Evolutionary conservation across 2,888 invertebrate genomes (phyloP).

Genomic region (Caenorhabditis japonica): DNA sequence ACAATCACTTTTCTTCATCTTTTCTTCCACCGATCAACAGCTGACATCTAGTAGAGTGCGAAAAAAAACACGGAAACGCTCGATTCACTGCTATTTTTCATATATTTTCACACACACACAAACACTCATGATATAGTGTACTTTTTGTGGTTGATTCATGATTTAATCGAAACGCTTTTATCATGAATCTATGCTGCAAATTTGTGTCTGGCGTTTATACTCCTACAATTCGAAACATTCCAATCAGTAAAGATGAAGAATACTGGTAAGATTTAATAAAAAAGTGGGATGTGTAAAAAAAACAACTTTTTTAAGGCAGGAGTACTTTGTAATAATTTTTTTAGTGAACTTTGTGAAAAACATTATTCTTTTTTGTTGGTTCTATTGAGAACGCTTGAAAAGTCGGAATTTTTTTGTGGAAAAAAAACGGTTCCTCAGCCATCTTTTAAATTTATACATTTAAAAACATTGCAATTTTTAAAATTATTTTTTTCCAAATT

Average conservation of each 20-base stretch:
- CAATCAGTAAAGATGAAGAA: slow-evolving; percentile 70
- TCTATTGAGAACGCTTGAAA: too few relatives aligned
- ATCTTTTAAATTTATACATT: too few relatives aligned
- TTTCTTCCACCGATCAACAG: slow-evolving; percentile 41
- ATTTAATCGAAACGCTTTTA: slow-evolving; percentile 14
- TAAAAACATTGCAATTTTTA: too few relatives aligned
- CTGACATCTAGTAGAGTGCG: slow-evolving; percentile 48
- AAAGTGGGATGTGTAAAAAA: too few relatives aligned
- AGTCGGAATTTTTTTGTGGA: too few relatives aligned
- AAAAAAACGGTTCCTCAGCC: too few relatives aligned
- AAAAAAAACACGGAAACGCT: slow-evolving; percentile 42
- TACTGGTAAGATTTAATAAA: slow-evolving; percentile 61
- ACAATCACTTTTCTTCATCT: slow-evolving; percentile 42
- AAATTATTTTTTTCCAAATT: too few relatives aligned
- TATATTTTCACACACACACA: slow-evolving; percentile 43
- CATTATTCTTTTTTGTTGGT: too few relatives aligned
- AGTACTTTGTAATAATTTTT: too few relatives aligned
- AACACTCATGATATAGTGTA: slow-evolving; percentile 44
- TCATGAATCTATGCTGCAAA: slow-evolving; percentile 53
- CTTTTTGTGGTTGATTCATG: slow-evolving; percentile 32
- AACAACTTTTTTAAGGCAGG: too few relatives aligned
- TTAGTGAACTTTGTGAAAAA: too few relatives aligned
- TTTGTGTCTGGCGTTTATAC: slow-evolving; percentile 50
- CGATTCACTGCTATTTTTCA: slow-evolving; percentile 46
- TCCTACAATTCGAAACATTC: slow-evolving; percentile 59